Evolutionary conservation across 2,113 vertebrate genomes (phyloP).

Genomic region (Hassar affinis): DNA sequence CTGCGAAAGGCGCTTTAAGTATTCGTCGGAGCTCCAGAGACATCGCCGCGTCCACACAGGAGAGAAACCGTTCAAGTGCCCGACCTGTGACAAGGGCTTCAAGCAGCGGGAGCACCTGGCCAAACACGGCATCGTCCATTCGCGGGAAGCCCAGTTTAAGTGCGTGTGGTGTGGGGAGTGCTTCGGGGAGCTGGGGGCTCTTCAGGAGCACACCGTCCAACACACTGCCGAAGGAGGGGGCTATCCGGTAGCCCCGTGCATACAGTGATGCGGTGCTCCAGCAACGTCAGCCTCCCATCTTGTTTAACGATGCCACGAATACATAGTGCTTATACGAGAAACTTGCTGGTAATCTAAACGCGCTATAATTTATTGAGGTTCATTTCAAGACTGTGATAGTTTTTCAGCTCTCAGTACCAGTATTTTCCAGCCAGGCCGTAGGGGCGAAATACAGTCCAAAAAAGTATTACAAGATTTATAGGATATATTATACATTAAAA

Average conservation of each 20-base stretch:
- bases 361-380: constrained; percentile 35
- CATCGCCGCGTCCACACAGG: constrained; percentile 93
- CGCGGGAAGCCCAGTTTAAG: constrained; percentile 94
- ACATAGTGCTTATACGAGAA: constrained; percentile 34
- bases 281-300: not conserved
- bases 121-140: constrained; percentile 94
- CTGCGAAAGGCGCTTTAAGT: constrained; percentile 95
- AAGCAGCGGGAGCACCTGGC: constrained; percentile 96
- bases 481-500: no score
- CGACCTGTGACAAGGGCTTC: constrained; percentile 94
- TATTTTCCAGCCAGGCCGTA: constrained; percentile 27
- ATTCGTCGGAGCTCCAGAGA: constrained; percentile 91
- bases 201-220: constrained; percentile 95
- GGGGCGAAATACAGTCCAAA: not conserved
- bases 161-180: constrained; percentile 95
- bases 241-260: constrained; percentile 88
- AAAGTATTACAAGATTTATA: constrained; percentile 4
- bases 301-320: constrained; percentile 33
- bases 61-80: constrained; percentile 95
- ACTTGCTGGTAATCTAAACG: constrained; percentile 24
- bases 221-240: constrained; percentile 86
- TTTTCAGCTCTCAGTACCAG: constrained; percentile 11
- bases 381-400: constrained; percentile 16
- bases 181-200: constrained; percentile 86
- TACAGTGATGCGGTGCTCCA: constrained; percentile 70